Percentiles rank a stretch among this genome's conserved stretches.
phyloP scores from a whole-genome alignment of 1,140 invertebrate species.

The Drosophila takahashii region DNA sequence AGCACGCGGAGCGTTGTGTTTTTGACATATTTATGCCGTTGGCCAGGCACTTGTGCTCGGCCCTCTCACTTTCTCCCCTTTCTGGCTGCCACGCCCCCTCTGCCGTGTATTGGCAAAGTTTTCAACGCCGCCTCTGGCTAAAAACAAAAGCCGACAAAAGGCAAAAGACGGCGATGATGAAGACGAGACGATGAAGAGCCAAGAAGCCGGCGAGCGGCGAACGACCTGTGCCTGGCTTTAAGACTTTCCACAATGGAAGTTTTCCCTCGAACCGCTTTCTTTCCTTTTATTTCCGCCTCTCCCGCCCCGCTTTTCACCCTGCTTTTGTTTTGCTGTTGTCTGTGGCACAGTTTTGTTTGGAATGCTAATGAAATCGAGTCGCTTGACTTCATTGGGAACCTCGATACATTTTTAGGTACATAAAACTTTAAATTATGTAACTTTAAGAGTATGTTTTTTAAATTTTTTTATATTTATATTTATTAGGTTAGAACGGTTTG shows the following conservation, averaged over 20 bases:
- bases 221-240: conserved; percentile 51
- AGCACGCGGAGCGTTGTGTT: conserved; percentile 64
- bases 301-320: conserved; percentile 14
- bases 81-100: background rate
- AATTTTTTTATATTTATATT: no score
- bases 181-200: conserved; percentile 40
- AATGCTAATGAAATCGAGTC: conserved; percentile 26
- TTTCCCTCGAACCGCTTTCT: conserved; percentile 21
- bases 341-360: conserved; percentile 70
- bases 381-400: conserved; percentile 2
- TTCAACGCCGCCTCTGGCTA: conserved; percentile 44
- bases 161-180: conserved; percentile 33
- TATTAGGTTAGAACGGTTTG: no score
- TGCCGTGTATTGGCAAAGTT: conserved; percentile 17
- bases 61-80: background rate
- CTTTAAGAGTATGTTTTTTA: no score
- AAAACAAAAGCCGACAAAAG: conserved; percentile 56
- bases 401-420: background rate
- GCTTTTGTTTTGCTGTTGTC: conserved; percentile 48
- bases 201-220: conserved; percentile 15
- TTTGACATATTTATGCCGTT: conserved; percentile 82
- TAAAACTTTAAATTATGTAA: no score
- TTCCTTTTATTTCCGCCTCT: conserved; percentile 34
- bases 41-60: conserved; percentile 57
- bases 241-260: conserved; percentile 45